Conservation (phyloP, 2,113 vertebrate species). For the Marmota flaviventris region DNA sequence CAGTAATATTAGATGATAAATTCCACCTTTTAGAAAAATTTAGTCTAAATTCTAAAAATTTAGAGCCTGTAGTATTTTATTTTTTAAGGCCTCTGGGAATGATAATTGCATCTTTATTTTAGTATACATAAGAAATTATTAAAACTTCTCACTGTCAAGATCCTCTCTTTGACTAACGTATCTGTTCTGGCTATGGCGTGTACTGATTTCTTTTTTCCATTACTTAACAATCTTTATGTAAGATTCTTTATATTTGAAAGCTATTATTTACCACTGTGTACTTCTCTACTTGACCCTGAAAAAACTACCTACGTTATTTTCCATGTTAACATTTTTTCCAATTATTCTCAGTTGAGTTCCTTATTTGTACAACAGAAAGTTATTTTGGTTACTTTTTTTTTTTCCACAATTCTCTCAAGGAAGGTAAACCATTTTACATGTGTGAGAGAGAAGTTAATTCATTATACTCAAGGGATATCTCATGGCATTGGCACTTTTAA, state of each 20-base stretch:
- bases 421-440: not conserved
- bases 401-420: not conserved
- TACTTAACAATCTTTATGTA: constrained; percentile 32
- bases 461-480: not conserved
- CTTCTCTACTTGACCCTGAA: not conserved
- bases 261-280: not conserved
- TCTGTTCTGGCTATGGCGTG: not conserved
- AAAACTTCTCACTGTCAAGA: constrained; percentile 8
- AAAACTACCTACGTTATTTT: constrained; percentile 48
- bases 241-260: constrained; percentile 47
- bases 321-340: not conserved
- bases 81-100: constrained; percentile 4
- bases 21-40: not conserved
- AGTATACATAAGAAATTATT: not conserved
- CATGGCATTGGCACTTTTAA: not conserved
- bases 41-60: not conserved
- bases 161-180: not conserved
- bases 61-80: not conserved
- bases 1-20: not conserved
- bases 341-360: not conserved
- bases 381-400: not conserved
- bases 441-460: not conserved
- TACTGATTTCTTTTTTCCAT: not conserved
- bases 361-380: constrained; percentile 46
- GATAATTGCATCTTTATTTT: constrained; percentile 6